Evolutionary conservation across 1,140 invertebrate species (phyloP), one percentile per base, ranked within the genome.

Genomic region (Rhyzopertha dominica): DNA sequence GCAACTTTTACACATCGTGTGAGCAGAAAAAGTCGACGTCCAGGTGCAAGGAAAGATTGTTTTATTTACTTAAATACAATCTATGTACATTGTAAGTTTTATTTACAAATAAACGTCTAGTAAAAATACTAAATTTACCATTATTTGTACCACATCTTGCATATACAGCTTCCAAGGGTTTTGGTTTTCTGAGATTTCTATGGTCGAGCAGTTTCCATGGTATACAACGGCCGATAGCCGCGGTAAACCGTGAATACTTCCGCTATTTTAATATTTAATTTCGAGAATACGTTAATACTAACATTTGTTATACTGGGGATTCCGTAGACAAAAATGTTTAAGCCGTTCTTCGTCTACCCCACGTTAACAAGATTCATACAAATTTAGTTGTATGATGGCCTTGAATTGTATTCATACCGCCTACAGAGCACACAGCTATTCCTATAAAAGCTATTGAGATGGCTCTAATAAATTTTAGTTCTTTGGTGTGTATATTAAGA

Each of bases 401-500:
- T 25, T 25, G 9, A 20, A 20, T 37, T 13, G 8, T n/a, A n/a
- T n/a, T n/a, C n/a, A n/a, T n/a, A 37, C 19, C 20, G 8, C 20
- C 20, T 20, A 7, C 9, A 18, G 13, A 5, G n/a, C 19, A 10
- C n/a, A 30, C 24, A 18, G 17, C 38, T 38, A 18, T 29, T 38
- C 23, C 23, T 37, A 37, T 19, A 24, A 37, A 20, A 20, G 24
- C 25, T 26, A 23, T 37, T 10, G 25, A 38, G 18, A 46, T 20
- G 22, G 10, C 18, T 38, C 40, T 20, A 43, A 37, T 14, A 44
- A 37, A 36, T 57, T 60, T 64, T 65, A 65, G 40, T 56, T 66
- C 64, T 66, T 66, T 66, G 64, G 64, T 66, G 58, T 61, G 62
- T 63, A 66, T 65, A 65, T 63, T 63, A 65, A 63, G 63, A 63